Percentiles rank a stretch among this genome's conserved stretches.
Conservation (phyloP, 2,888 invertebrate species). For the Caenorhabditis virilis region DNA sequence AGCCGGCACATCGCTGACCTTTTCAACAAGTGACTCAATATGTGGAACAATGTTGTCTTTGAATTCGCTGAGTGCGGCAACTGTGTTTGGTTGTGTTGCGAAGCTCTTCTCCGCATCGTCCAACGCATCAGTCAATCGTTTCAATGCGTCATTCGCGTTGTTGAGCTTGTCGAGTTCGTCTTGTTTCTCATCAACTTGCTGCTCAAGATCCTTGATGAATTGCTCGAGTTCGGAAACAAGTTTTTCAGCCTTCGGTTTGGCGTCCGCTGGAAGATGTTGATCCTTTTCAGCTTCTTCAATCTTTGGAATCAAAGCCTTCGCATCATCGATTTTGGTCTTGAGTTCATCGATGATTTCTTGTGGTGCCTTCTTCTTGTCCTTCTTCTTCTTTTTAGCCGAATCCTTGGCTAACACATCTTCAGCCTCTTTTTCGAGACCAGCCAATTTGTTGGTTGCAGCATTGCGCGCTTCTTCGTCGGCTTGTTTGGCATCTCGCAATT, state of each 20-base stretch:
- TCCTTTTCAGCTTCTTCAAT: constrained; percentile 24
- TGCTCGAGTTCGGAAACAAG: constrained; percentile 3
- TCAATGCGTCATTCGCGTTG: constrained; percentile 34
- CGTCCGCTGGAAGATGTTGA: constrained; percentile 3
- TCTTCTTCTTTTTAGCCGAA: constrained; percentile 37
- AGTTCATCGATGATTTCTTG: constrained; percentile 29
- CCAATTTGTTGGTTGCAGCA: constrained; percentile 20
- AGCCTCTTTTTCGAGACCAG: constrained; percentile 24
- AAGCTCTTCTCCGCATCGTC: constrained; percentile 33
- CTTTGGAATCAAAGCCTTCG: constrained; percentile 25
- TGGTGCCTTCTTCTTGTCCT: constrained; percentile 40
- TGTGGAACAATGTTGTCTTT: constrained; percentile 14
- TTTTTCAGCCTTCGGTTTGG: constrained; percentile 9
- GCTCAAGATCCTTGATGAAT: constrained; percentile 10
- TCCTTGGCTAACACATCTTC: constrained; percentile 32
- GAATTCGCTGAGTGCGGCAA: constrained; percentile 21
- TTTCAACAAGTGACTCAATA: constrained; percentile 1
- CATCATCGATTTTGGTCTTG: constrained; percentile 18
- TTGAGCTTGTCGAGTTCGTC: constrained; percentile 33
- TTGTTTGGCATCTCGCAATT: constrained; percentile 23
- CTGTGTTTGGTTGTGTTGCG: constrained; percentile 19
- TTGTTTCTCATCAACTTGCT: constrained; percentile 30
- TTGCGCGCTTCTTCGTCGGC: constrained; percentile 14
- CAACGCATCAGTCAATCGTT: constrained; percentile 35
- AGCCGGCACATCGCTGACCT: constrained; percentile 1